These are phyloP conservation scores for Microchrysa polita DNA, from an alignment of 2,888 invertebrate genomes.

Conservation along the genomic window DNA sequence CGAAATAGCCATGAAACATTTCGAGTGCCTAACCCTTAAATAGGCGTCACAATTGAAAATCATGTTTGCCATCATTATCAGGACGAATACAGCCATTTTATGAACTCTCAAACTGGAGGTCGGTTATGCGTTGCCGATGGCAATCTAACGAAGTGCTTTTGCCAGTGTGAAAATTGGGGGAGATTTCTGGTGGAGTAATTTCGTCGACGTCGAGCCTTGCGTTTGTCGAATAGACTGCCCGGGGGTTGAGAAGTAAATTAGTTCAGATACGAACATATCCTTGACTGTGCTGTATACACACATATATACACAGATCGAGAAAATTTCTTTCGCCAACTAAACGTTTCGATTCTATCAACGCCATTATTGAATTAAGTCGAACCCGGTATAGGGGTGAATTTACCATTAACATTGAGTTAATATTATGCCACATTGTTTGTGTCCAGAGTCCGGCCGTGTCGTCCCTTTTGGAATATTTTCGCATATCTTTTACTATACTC, in stretches of 20 bases:
- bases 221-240: no score
- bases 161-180: no score
- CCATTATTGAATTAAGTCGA: slow-evolving; percentile 43
- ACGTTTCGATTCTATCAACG: slow-evolving; percentile 18
- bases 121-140: background rate
- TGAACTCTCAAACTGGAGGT: slow-evolving; percentile 32
- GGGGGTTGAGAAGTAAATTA: no score
- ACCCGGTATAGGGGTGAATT: background rate
- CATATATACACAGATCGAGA: no score
- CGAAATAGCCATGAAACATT: background rate
- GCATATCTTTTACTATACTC: background rate
- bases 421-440: background rate
- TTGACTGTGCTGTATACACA: no score
- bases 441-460: no score
- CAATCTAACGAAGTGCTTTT: no score
- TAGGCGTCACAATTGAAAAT: slow-evolving; percentile 37
- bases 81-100: slow-evolving; percentile 45
- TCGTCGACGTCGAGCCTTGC: no score
- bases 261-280: no score
- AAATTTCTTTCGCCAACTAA: no score
- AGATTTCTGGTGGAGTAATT: no score
- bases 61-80: slow-evolving; percentile 45
- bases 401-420: background rate
- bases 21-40: slow-evolving; percentile 5
- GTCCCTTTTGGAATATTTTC: background rate